These are phyloP conservation scores for Trogon melanurus DNA, from an alignment of 2,113 vertebrate genomes.

Conservation along the genomic window DNA sequence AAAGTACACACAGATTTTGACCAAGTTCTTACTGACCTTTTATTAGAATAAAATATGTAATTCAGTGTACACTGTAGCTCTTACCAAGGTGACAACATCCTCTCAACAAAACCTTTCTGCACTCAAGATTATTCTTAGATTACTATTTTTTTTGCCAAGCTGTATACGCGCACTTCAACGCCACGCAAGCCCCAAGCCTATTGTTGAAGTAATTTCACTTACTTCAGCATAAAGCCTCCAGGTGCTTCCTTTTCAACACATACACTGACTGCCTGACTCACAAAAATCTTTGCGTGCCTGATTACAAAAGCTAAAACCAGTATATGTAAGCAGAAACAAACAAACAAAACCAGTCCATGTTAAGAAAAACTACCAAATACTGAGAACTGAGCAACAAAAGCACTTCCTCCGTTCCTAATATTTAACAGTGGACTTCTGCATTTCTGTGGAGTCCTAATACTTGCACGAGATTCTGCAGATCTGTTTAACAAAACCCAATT, in stretches of 20 bases:
- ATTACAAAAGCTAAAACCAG: not conserved
- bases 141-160: not conserved
- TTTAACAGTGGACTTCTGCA: not conserved
- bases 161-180: not conserved
- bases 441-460: not conserved
- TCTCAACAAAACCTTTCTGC: not conserved
- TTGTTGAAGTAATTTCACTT: conserved; percentile 33
- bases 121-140: not conserved
- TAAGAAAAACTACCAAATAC: not conserved
- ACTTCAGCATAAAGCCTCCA: conserved; percentile 27
- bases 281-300: not conserved
- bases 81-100: not conserved
- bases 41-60: not conserved
- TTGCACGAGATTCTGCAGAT: not conserved
- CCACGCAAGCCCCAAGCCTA: not conserved
- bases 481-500: not conserved
- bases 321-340: not conserved
- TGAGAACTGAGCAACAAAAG: not conserved
- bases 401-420: not conserved
- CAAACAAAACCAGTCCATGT: not conserved
- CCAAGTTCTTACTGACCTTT: not conserved
- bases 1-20: not conserved
- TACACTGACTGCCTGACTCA: not conserved
- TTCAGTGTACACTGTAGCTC: not conserved
- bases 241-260: conserved; percentile 22